Evolutionary conservation across 1,140 invertebrate species (phyloP), one percentile per base, ranked within the genome.

Genomic region (Drosophila kurseongensis): DNA sequence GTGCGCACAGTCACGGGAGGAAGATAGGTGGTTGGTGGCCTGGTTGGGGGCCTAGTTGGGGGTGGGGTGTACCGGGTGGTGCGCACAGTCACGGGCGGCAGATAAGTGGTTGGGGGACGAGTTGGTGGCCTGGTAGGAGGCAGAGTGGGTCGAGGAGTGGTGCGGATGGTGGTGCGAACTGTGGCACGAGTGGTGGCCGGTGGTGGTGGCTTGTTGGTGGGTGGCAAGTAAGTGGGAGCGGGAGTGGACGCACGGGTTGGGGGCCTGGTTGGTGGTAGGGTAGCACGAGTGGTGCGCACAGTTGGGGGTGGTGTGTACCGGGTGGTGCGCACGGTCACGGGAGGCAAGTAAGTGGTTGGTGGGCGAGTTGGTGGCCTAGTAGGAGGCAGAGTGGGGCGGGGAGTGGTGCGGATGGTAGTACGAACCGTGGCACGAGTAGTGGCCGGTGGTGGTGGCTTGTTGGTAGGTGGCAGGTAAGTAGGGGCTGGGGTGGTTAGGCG

Each of bases 401-500:
- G 41, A 23, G 77, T 71, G 35, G 66, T 68, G 10, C 62, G 57
- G 5, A 50, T 50, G 18, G 73, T 75, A 10, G 79, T 74, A n/a
- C 66, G 72, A 4, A 66, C 40, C 23, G 71, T 63, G 6, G n/a
- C 58, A 16, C 66, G 72, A 4, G 62, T 35, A 23, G 71, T 63
- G 4, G n/a, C 58, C 36, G 69, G 74, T 0, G 52, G 48, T 18
- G 40, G 36, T n/a, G 67, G 66, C 58, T 55, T 56, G 62, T 57
- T 67, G 52, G 74, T 45, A 13, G 63, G 73, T 32, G 83, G 60
- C 68, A 74, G 51, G 36, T 83, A 73, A 10, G 83, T 75, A 41
- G 82, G 54, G 57, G 47, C 47, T 23, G 63, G 57, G 7, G 62
- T 60, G 13, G 29, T 23, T 8, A 54, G 50, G 9, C 63, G 68